Base-by-base conservation (phyloP, 2,797 vertebrate genomes). In the Varecia variegata region DNA sequence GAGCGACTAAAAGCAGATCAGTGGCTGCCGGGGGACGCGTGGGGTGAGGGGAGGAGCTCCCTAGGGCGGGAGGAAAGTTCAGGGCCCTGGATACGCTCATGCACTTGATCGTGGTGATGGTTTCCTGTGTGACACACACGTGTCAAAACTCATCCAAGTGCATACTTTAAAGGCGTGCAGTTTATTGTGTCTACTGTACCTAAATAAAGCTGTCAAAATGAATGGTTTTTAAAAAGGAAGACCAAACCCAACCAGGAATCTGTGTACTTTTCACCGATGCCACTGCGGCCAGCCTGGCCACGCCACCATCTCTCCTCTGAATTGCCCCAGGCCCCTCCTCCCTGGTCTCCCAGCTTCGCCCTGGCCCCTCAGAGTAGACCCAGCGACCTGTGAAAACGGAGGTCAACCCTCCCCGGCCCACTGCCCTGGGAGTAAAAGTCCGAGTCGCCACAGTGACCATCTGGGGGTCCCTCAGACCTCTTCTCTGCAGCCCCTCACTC, bases 21-120 rank as follows among this genome's bases (percentile, higher is more conserved):
- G 1, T 2, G 52, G 70, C 5, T 45, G 47, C 45, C 82, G 5
- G 0, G 58, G n/a, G 13, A 25, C 11, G 40, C 30, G 27, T 2
- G 15, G 27, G 21, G 1, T 1, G 0, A 43, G 50, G 23, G n/a
- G 14, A 79, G 23, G n/a, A 38, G 20, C 7, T 9, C 11, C 20
- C 23, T 9, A 65, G 6, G 27, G 18, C n/a, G 32, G 58, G 40
- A 85, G 70, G 58, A 8, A 30, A 20, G 45, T 2, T 70, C 81
- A 0, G 45, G 67, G 23, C 1, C 2, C 13, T 2, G 58, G 20
- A 23, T 17, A 11, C 3, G 9, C 27, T 27, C 1, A 0, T 62
- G 30, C 18, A 45, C 32, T n/a, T 43, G 15, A 13, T 13, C 0
- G 1, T 7, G 10, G 43, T 11, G 18, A 80, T 18, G 27, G 45